Evolutionary conservation across 2,797 vertebrate genomes (phyloP).

Genomic region (Rhinichthys osculus): DNA sequence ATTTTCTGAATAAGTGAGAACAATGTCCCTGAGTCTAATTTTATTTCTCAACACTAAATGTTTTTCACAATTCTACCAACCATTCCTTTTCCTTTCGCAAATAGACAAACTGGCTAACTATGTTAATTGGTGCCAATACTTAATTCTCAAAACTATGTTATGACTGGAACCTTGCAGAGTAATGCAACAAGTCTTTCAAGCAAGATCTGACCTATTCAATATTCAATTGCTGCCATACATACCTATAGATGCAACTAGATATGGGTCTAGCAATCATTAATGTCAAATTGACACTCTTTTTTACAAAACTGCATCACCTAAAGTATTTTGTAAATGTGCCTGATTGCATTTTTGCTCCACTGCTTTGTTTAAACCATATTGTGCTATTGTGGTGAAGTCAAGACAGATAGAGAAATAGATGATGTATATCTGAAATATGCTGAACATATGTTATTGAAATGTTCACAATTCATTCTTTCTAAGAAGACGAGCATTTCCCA

Average conservation of each 20-base stretch:
- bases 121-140: not conserved
- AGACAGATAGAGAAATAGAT: not conserved
- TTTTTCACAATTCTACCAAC: not conserved
- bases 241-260: not conserved
- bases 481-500: not conserved
- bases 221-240: not conserved
- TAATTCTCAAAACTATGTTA: not conserved
- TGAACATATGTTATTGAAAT: not conserved
- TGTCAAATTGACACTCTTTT: not conserved
- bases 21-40: too few relatives aligned
- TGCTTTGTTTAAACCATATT: not conserved
- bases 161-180: not conserved
- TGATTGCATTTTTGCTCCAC: not conserved
- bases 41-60: not conserved
- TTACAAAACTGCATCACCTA: not conserved
- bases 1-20: not conserved
- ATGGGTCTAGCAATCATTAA: not conserved
- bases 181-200: not conserved
- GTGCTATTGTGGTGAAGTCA: not conserved
- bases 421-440: slow-evolving; percentile 6
- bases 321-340: not conserved
- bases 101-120: not conserved
- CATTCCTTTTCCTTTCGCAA: not conserved
- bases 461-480: not conserved
- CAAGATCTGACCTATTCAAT: not conserved